A percentile compares a stretch with the other conserved stretches of the same genome.
Evolutionary conservation across 2,888 invertebrate species (phyloP).

Genomic region (Ectobius pallidus): DNA sequence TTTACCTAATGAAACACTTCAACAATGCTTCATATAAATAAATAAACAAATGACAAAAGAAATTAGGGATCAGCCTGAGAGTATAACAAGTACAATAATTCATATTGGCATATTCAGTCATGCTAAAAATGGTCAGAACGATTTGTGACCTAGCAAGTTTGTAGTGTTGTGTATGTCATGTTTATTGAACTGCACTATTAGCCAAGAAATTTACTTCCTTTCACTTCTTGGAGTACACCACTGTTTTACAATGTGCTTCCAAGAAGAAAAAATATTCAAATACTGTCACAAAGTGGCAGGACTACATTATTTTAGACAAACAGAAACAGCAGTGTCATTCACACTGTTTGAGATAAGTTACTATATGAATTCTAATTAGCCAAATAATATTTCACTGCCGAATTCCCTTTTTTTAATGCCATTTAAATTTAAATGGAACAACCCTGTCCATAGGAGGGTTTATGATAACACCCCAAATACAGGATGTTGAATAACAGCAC

Average conservation of each 20-base stretch:
- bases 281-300: background rate
- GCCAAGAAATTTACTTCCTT: too few species aligned
- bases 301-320: background rate
- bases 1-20: background rate
- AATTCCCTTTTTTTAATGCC: background rate
- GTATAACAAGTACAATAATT: constrained; percentile 6
- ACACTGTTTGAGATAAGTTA: too few species aligned
- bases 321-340: too few species aligned
- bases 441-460: constrained; percentile 26
- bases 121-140: background rate
- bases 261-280: background rate
- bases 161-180: background rate
- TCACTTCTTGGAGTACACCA: background rate
- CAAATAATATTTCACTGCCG: too few species aligned
- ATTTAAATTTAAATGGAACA: constrained; percentile 14
- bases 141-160: background rate
- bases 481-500: background rate
- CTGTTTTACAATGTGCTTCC: background rate
- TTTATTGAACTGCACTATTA: too few species aligned
- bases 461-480: background rate
- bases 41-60: constrained; percentile 19
- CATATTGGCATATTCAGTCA: background rate
- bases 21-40: background rate
- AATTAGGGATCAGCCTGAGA: constrained; percentile 8
- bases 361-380: too few species aligned